Evolutionary conservation across 2,113 vertebrate genomes (phyloP).

Genomic region (Cinclus cinclus): DNA sequence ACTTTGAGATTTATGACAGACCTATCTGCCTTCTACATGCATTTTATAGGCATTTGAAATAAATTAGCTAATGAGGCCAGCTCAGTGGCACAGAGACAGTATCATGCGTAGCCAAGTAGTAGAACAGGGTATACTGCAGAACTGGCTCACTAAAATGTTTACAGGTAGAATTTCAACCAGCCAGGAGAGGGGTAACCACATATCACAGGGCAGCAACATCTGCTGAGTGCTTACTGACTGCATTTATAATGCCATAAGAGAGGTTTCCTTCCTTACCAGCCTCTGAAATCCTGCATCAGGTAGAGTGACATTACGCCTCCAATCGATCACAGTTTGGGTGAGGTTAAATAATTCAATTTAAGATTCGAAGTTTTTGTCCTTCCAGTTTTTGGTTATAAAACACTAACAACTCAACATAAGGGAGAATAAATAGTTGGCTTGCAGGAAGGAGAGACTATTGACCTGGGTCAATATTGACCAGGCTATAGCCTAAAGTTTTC

Average conservation of each 20-base stretch:
- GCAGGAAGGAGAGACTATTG: neutral
- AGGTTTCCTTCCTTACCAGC: neutral
- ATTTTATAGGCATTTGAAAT: slow-evolving; percentile 65
- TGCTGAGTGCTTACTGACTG: neutral
- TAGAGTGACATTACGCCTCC: neutral
- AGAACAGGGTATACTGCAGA: neutral
- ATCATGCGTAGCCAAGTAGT: neutral
- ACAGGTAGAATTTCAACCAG: neutral
- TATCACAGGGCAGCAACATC: neutral
- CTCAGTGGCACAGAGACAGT: neutral
- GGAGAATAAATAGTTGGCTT: neutral
- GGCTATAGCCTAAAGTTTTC: neutral
- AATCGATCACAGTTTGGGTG: neutral
- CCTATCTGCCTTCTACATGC: slow-evolving; percentile 53
- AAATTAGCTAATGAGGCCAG: slow-evolving; percentile 54
- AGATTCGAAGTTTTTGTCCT: neutral
- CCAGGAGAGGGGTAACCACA: neutral
- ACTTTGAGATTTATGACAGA: slow-evolving; percentile 61
- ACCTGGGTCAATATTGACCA: neutral
- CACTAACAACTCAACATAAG: neutral
- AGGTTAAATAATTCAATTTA: neutral
- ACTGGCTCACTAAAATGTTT: neutral
- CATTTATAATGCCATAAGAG: neutral
- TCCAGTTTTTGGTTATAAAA: neutral
- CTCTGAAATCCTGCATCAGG: neutral